Percentiles rank a stretch among this genome's conserved stretches.
These are phyloP conservation scores for Listronotus bonariensis DNA, from an alignment of 1,140 invertebrate genomes.

Conservation along the genomic window DNA sequence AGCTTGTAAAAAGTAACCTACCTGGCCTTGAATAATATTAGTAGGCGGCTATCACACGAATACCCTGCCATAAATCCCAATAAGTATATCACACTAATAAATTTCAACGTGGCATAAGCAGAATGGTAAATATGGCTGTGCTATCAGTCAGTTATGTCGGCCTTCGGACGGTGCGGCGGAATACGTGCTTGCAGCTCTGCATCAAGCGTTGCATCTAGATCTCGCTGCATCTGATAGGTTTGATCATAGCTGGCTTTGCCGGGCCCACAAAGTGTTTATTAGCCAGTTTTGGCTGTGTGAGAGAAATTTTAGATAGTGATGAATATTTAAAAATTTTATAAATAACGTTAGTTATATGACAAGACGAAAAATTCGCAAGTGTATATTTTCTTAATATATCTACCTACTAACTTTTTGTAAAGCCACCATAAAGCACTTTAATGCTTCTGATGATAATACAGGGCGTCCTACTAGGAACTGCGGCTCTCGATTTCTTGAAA, in stretches of 20 bases:
- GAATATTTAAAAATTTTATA: too few relatives aligned
- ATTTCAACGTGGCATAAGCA: slow-evolving; percentile 13
- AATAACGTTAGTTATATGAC: too few relatives aligned
- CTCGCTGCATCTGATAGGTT: slow-evolving; percentile 15
- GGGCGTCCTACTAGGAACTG: too few relatives aligned
- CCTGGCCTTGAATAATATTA: background rate
- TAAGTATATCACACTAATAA: slow-evolving; percentile 20
- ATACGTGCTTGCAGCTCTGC: slow-evolving; percentile 15
- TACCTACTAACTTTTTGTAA: too few relatives aligned
- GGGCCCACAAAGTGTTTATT: slow-evolving; percentile 19
- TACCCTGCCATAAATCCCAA: slow-evolving; percentile 14
- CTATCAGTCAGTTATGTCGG: slow-evolving; percentile 10
- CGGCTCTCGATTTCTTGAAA: too few relatives aligned
- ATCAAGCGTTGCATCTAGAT: slow-evolving; percentile 9
- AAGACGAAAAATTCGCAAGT: too few relatives aligned
- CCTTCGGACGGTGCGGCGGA: background rate
- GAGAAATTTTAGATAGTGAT: slow-evolving; percentile 1
- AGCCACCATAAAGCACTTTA: too few relatives aligned
- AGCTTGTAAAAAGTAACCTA: too few relatives aligned
- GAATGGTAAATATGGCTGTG: slow-evolving; percentile 19
- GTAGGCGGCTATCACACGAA: background rate
- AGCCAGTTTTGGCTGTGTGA: slow-evolving; percentile 9
- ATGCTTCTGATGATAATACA: too few relatives aligned
- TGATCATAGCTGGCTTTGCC: slow-evolving; percentile 18
- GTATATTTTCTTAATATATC: too few relatives aligned